Evolutionary conservation across 1,140 invertebrate species (phyloP).

Genomic region (Drosophila sp.): DNA sequence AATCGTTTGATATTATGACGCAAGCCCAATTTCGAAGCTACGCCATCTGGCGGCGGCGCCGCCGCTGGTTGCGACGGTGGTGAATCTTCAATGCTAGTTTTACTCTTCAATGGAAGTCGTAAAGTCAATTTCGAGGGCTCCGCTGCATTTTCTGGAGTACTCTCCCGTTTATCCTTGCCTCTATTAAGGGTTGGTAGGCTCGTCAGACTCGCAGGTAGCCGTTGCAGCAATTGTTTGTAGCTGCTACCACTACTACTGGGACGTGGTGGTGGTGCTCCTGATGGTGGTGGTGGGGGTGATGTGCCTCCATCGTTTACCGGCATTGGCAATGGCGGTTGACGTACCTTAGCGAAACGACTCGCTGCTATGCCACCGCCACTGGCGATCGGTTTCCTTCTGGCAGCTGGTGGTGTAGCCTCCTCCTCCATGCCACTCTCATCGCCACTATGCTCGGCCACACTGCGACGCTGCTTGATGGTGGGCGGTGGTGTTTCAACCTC

Average conservation of each 20-base stretch:
- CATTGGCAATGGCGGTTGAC: conserved; percentile 61
- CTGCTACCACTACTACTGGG: conserved; percentile 34
- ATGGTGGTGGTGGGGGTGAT: background rate
- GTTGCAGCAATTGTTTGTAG: conserved; percentile 34
- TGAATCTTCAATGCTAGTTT: background rate
- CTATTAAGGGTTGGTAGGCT: conserved; percentile 18
- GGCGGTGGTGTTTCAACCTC: conserved; percentile 5
- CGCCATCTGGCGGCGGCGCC: background rate
- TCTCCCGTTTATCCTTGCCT: background rate
- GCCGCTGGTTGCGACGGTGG: background rate
- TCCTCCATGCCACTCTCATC: conserved; percentile 70
- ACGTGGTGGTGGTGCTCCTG: conserved; percentile 11
- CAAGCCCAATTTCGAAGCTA: conserved; percentile 24
- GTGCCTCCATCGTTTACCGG: conserved; percentile 7
- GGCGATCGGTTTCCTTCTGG: conserved; percentile 34
- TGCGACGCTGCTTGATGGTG: conserved; percentile 17
- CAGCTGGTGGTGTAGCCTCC: conserved; percentile 40
- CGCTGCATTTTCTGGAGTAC: conserved; percentile 4
- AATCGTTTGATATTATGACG: conserved; percentile 62
- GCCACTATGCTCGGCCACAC: conserved; percentile 46
- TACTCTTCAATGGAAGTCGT: conserved; percentile 4
- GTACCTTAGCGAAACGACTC: conserved; percentile 67
- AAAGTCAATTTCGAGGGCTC: conserved; percentile 6
- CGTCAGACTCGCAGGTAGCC: conserved; percentile 33
- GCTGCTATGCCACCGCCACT: conserved; percentile 56